Percentiles rank a stretch among this genome's conserved stretches.
phyloP scores from a whole-genome alignment of 2,888 invertebrate genomes.

The Ophioninae sp. region DNA sequence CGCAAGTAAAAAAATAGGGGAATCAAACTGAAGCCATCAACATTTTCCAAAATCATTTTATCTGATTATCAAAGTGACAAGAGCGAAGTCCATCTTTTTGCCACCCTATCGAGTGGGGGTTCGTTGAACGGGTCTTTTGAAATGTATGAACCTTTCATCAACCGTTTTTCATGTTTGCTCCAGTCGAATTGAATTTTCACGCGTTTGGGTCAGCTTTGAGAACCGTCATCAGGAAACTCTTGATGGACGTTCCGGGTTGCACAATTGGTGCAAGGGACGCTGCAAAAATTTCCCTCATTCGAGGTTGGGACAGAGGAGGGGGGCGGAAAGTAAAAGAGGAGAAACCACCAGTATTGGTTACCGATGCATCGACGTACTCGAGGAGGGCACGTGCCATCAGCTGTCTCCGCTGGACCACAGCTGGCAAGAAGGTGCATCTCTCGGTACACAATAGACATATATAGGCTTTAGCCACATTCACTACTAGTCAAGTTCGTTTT shows the following conservation, averaged over 20 bases:
- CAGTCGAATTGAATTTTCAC: not conserved
- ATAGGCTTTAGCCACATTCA: slow-evolving; percentile 25
- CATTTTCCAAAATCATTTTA: too few relatives aligned
- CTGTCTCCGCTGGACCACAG: slow-evolving; percentile 78
- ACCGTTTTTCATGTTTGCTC: not conserved
- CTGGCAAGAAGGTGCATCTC: slow-evolving; percentile 72
- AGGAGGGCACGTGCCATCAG: slow-evolving; percentile 80
- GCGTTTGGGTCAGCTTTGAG: slow-evolving; percentile 64
- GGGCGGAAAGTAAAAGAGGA: slow-evolving; percentile 11
- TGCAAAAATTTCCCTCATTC: slow-evolving; percentile 67
- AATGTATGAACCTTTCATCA: not conserved
- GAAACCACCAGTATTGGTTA: slow-evolving; percentile 51
- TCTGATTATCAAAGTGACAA: too few relatives aligned
- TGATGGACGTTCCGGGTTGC: slow-evolving; percentile 67
- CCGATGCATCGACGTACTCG: slow-evolving; percentile 69
- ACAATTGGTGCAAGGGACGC: slow-evolving; percentile 69
- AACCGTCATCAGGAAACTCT: slow-evolving; percentile 68
- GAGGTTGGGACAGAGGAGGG: not conserved
- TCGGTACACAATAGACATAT: slow-evolving; percentile 52
- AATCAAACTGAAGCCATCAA: too few relatives aligned
- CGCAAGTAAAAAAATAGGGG: too few relatives aligned
- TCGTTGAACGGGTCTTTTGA: not conserved
- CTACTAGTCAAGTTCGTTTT: slow-evolving; percentile 29
- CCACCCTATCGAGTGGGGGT: not conserved
- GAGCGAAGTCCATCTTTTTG: too few relatives aligned